A percentile compares a stretch with the other conserved stretches of the same genome.
Evolutionary conservation across 2,797 vertebrate species (phyloP).

Genomic region (Mus caroli): DNA sequence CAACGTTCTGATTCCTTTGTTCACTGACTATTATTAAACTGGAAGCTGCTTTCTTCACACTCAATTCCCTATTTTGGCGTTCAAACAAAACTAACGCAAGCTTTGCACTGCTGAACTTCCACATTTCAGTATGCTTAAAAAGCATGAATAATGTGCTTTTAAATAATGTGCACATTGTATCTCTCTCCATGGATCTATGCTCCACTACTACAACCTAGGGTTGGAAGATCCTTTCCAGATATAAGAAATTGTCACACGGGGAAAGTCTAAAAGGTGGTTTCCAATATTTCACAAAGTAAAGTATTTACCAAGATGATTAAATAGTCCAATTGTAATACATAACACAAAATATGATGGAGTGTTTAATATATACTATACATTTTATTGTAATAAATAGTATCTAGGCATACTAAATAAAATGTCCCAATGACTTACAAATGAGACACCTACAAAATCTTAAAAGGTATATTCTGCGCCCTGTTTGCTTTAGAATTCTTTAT

Average conservation of each 20-base stretch:
- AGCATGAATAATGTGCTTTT: neutral
- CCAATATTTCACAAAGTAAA: neutral
- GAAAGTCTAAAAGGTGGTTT: neutral
- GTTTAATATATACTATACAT: neutral
- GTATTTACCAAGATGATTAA: neutral
- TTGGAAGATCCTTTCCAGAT: neutral
- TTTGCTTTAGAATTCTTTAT: neutral
- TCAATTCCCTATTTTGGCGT: neutral
- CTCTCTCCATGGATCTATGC: neutral
- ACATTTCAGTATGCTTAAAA: neutral
- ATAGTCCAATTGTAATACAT: neutral
- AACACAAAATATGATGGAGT: neutral
- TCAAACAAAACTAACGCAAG: neutral
- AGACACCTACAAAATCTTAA: neutral
- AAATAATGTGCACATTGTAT: neutral
- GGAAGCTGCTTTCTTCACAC: neutral
- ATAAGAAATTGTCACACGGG: neutral
- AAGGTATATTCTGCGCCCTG: neutral
- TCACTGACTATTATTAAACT: neutral
- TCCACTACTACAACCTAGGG: neutral
- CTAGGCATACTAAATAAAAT: neutral
- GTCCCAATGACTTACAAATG: neutral
- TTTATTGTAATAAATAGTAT: neutral
- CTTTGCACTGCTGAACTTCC: neutral
- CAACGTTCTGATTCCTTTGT: neutral